Percentiles rank a stretch among this genome's conserved stretches.
Conservation (phyloP, 2,113 vertebrate species). For the Prietella phreatophila region DNA sequence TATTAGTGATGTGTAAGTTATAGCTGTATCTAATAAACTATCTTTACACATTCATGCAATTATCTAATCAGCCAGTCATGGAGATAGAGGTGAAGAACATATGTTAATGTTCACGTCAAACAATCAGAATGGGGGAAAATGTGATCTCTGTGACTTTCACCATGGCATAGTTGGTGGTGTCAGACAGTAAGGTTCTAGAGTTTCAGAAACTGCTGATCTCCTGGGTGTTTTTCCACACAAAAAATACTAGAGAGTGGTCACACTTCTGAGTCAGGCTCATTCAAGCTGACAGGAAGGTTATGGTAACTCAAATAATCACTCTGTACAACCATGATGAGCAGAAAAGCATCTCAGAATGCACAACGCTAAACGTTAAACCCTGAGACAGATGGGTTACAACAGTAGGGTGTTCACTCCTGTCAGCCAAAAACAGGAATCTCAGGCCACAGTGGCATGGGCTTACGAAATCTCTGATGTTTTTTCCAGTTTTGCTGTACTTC, state of each 20-base stretch:
- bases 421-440: background rate
- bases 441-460: background rate
- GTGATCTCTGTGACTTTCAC: background rate
- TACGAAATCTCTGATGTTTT: background rate
- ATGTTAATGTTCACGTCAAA: background rate
- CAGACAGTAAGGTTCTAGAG: background rate
- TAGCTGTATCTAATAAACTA: background rate
- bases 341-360: background rate
- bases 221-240: background rate
- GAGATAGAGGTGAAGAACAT: background rate
- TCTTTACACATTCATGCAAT: conserved; percentile 12
- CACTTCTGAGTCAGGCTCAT: background rate
- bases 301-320: background rate
- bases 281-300: background rate
- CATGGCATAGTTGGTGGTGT: background rate
- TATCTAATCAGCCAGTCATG: background rate
- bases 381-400: background rate
- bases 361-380: background rate
- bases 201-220: background rate
- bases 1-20: background rate
- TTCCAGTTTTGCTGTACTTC: background rate
- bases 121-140: background rate
- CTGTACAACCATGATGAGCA: background rate
- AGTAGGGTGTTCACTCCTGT: background rate
- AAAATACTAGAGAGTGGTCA: background rate